A percentile compares a stretch with the other conserved stretches of the same genome.
Conservation (phyloP, 2,797 vertebrate species). For the Enteromius argenteus region DNA sequence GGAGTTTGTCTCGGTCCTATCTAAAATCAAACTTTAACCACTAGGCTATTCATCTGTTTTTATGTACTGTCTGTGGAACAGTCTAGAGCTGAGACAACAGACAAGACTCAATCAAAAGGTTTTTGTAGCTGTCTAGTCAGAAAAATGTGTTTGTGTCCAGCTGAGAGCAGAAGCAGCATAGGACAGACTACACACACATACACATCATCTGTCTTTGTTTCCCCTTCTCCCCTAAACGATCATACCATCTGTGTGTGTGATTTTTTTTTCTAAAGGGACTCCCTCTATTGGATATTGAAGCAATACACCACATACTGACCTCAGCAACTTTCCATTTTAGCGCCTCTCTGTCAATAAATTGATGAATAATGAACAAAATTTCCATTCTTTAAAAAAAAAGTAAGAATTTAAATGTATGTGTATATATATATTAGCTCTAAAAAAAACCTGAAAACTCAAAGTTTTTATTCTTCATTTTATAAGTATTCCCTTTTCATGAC, state of each 20-base stretch:
- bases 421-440: too few species aligned
- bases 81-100: conserved; percentile 31
- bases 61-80: conserved; percentile 33
- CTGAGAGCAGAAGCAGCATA: conserved; percentile 15
- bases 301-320: conserved; percentile 17
- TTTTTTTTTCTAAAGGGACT: conserved; percentile 65
- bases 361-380: background rate
- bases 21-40: conserved; percentile 34
- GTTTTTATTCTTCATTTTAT: too few species aligned
- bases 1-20: background rate
- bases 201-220: conserved; percentile 27
- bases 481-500: too few species aligned
- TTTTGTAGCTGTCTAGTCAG: conserved; percentile 50
- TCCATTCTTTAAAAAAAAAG: background rate
- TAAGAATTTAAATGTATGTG: background rate
- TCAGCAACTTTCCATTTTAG: conserved; percentile 38
- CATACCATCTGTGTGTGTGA: conserved; percentile 66
- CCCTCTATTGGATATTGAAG: conserved; percentile 58
- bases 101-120: conserved; percentile 44
- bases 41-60: conserved; percentile 45
- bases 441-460: too few species aligned
- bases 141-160: conserved; percentile 54
- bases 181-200: conserved; percentile 8
- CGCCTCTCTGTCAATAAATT: background rate
- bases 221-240: conserved; percentile 48